phyloP scores from a whole-genome alignment of 37 sponge, comb jelly and placozoan genomes.

The Chondrilla cf. caribensis region DNA sequence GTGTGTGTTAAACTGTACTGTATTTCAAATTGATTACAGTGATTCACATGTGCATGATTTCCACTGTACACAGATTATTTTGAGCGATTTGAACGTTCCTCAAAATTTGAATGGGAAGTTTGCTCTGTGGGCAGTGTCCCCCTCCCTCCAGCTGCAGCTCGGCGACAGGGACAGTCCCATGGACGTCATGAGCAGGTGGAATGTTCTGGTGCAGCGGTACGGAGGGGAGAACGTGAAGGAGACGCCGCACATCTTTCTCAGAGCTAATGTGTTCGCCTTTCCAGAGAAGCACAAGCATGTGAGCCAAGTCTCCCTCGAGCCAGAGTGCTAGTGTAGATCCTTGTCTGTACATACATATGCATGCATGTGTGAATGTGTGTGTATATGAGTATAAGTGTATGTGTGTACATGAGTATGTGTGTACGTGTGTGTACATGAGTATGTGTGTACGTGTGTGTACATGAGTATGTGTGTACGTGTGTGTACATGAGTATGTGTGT shows the following conservation, averaged over 20 bases:
- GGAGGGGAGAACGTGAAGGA: slow-evolving; percentile 21
- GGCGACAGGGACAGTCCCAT: slow-evolving; percentile 70
- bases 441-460: no score
- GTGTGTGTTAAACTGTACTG: no score
- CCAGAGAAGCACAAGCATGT: slow-evolving; percentile 24
- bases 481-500: no score
- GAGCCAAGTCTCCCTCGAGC: no score
- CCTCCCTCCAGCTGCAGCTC: slow-evolving; percentile 57
- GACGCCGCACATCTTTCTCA: slow-evolving; percentile 35
- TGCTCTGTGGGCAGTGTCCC: slow-evolving; percentile 59
- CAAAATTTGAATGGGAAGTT: slow-evolving; percentile 27
- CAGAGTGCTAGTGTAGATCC: no score
- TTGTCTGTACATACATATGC: not conserved
- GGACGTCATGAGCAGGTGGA: slow-evolving; percentile 50
- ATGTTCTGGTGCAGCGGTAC: slow-evolving; percentile 26
- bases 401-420: no score
- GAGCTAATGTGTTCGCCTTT: slow-evolving; percentile 55
- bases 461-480: no score
- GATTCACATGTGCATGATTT: no score
- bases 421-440: no score
- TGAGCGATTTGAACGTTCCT: slow-evolving; percentile 13
- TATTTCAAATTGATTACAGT: no score
- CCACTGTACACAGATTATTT: no score
- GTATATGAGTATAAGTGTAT: not conserved
- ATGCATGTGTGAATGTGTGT: not conserved